Evolutionary conservation across 2,888 invertebrate species (phyloP).

Genomic region (Diogma glabrata): DNA sequence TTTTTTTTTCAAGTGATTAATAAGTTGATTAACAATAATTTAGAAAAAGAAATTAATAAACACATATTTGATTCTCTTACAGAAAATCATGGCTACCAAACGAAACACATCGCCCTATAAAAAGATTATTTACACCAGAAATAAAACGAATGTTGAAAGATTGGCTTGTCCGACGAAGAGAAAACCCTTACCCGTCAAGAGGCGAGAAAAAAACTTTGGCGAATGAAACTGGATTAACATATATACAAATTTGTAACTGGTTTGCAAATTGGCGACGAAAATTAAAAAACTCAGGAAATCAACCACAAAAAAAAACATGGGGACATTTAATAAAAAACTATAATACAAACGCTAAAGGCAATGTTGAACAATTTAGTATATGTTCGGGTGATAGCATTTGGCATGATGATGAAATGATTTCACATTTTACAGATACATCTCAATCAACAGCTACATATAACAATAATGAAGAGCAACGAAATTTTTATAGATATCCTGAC

Average conservation of each 20-base stretch:
- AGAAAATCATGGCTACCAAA: conserved; percentile 35
- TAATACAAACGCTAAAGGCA: conserved; percentile 62
- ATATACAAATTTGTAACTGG: conserved; percentile 69
- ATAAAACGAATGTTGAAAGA: conserved; percentile 66
- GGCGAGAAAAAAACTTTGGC: conserved; percentile 65
- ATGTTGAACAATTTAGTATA: conserved; percentile 69
- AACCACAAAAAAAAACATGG: conserved; percentile 59
- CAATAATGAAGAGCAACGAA: conserved; percentile 11
- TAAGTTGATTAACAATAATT: background rate
- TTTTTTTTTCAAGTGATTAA: background rate
- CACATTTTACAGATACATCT: conserved; percentile 12
- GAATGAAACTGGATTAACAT: conserved; percentile 61
- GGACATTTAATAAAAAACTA: conserved; percentile 56
- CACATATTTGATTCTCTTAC: background rate
- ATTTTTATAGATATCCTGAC: conserved; percentile 3
- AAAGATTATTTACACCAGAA: conserved; percentile 66
- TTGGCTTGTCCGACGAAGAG: conserved; percentile 62
- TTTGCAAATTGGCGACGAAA: conserved; percentile 75
- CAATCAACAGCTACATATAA: conserved; percentile 16
- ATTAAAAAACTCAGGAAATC: conserved; percentile 60
- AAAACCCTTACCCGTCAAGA: conserved; percentile 67
- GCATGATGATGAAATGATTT: conserved; percentile 48
- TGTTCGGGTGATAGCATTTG: conserved; percentile 69
- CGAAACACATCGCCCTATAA: conserved; percentile 44
- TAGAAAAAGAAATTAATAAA: background rate